A percentile compares a stretch with the other conserved stretches of the same genome.
phyloP scores from a whole-genome alignment of 1,140 invertebrate species.

The Bombus confusus region DNA sequence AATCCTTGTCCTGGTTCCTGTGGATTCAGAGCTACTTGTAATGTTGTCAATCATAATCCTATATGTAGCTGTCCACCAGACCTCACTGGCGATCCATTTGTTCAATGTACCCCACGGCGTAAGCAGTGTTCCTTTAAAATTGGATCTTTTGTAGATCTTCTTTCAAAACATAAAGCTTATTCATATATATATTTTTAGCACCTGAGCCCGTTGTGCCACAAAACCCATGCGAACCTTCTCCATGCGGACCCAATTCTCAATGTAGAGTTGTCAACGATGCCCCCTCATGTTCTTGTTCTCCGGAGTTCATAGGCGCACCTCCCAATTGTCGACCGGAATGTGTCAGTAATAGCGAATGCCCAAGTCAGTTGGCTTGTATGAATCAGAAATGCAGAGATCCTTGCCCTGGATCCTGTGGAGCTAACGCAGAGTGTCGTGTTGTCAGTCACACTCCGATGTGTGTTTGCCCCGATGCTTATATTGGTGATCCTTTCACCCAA shows the following conservation, averaged over 20 bases:
- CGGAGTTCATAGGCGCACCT: slow-evolving; percentile 79
- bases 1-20: slow-evolving; percentile 89
- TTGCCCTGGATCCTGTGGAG: slow-evolving; percentile 83
- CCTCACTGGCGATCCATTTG: slow-evolving; percentile 86
- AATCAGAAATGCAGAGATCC: slow-evolving; percentile 84
- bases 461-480: slow-evolving; percentile 85
- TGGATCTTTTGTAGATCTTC: too few relatives aligned
- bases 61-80: slow-evolving; percentile 87
- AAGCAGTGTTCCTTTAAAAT: slow-evolving; percentile 37
- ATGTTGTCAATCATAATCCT: slow-evolving; percentile 89
- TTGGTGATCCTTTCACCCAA: slow-evolving; percentile 89
- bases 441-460: slow-evolving; percentile 85
- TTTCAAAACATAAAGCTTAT: too few relatives aligned
- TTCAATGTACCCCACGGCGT: slow-evolving; percentile 71
- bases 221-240: slow-evolving; percentile 88
- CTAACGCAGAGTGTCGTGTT: slow-evolving; percentile 86
- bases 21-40: slow-evolving; percentile 84
- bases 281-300: slow-evolving; percentile 85
- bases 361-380: slow-evolving; percentile 82
- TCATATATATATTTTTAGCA: background rate
- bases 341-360: slow-evolving; percentile 83
- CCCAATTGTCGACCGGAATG: slow-evolving; percentile 84
- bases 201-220: background rate
- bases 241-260: slow-evolving; percentile 88
- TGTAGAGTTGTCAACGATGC: slow-evolving; percentile 84